Conservation (phyloP, 2,888 invertebrate species). For the Plebejus melissa region DNA sequence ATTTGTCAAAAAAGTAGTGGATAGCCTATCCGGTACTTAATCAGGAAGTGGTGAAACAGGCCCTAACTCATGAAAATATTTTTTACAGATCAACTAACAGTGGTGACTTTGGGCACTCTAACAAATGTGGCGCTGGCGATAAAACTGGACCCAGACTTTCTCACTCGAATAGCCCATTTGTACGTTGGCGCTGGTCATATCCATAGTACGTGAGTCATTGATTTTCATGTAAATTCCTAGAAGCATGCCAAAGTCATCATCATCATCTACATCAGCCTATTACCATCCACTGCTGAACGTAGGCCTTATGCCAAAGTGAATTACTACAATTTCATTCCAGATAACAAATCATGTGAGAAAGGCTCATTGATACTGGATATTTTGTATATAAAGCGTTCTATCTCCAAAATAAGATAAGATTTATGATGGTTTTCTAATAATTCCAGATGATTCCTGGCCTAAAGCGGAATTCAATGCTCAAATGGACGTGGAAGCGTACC, state of each 20-base stretch:
- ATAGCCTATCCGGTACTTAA: too few species aligned
- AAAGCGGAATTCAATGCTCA: constrained; percentile 59
- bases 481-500: constrained; percentile 64
- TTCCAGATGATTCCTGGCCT: constrained; percentile 47
- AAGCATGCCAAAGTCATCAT: neutral
- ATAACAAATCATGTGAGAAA: neutral
- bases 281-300: too few species aligned
- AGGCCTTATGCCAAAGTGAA: too few species aligned
- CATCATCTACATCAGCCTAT: too few species aligned
- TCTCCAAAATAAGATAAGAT: neutral
- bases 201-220: constrained; percentile 73
- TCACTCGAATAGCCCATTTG: constrained; percentile 81
- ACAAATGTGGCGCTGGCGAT: constrained; percentile 89
- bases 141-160: constrained; percentile 82
- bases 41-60: too few species aligned
- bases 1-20: too few species aligned
- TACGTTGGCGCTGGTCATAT: constrained; percentile 90
- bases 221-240: too few species aligned
- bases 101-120: constrained; percentile 85
- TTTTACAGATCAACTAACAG: constrained; percentile 75
- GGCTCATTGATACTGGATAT: neutral
- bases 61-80: neutral
- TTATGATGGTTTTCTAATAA: neutral
- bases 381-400: too few species aligned
- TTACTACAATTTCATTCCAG: neutral